Percentiles rank a stretch among this genome's conserved stretches.
Evolutionary conservation across 2,888 invertebrate species (phyloP).

Genomic region (Lasioglossum villosulum): DNA sequence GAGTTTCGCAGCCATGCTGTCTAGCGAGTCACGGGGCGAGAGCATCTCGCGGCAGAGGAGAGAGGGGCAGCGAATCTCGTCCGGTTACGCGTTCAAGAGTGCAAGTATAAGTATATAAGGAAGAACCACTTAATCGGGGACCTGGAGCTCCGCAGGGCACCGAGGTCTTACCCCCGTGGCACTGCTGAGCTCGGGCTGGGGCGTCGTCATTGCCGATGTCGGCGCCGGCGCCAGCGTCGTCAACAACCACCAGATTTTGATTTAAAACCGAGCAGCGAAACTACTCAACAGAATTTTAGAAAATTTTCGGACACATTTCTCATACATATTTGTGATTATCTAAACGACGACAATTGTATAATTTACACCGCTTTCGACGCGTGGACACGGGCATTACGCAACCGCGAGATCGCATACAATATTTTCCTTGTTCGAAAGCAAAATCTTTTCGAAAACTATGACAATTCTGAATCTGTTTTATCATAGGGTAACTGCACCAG

Average conservation of each 20-base stretch:
- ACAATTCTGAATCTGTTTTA: no score
- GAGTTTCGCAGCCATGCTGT: constrained; percentile 77
- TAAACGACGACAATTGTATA: no score
- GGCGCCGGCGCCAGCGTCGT: neutral
- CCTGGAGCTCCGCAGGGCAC: constrained; percentile 78
- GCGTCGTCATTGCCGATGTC: constrained; percentile 61
- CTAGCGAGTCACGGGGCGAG: constrained; percentile 62
- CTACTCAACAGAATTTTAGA: neutral
- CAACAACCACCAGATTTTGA: neutral
- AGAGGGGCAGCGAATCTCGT: constrained; percentile 51
- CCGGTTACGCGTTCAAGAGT: constrained; percentile 60
- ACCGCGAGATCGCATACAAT: no score
- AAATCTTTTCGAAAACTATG: no score
- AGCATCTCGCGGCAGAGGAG: constrained; percentile 33
- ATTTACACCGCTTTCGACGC: no score
- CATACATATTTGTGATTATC: no score
- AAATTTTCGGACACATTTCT: neutral
- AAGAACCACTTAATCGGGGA: constrained; percentile 80
- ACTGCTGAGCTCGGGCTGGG: constrained; percentile 19
- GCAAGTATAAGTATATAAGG: constrained; percentile 44
- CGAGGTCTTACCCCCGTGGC: constrained; percentile 75
- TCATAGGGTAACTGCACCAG: no score
- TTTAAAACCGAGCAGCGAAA: neutral
- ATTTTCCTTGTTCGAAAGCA: no score
- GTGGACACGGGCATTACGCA: no score